Evolutionary conservation across 2,888 invertebrate species (phyloP).

Genomic region (Yponomeuta evonymella): DNA sequence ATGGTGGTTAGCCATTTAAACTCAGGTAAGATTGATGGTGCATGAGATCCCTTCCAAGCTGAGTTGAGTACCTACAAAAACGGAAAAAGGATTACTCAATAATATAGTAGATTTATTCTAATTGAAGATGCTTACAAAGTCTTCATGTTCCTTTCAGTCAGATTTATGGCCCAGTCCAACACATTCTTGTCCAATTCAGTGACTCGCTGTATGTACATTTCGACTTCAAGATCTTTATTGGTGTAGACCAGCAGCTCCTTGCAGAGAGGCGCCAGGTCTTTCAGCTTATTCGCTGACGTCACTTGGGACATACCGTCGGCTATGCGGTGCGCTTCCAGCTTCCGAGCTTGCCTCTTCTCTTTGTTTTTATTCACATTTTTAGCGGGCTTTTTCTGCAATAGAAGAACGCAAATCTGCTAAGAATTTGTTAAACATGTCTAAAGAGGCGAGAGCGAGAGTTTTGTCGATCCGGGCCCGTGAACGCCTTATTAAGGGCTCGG

Average conservation of each 20-base stretch:
- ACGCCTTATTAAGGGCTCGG: neutral
- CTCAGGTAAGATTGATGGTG: too few relatives aligned
- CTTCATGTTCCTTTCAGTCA: slow-evolving; percentile 88
- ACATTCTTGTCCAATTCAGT: slow-evolving; percentile 73
- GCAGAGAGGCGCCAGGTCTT: slow-evolving; percentile 77
- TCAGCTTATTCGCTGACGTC: slow-evolving; percentile 76
- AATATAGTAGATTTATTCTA: too few relatives aligned
- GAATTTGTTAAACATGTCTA: neutral
- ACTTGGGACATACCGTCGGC: slow-evolving; percentile 77
- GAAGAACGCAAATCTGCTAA: neutral
- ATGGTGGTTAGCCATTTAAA: too few relatives aligned
- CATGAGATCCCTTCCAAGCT: too few relatives aligned
- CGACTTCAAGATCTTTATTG: slow-evolving; percentile 76
- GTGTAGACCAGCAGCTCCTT: slow-evolving; percentile 78
- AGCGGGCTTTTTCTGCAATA: slow-evolving; percentile 67
- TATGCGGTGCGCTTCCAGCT: slow-evolving; percentile 76
- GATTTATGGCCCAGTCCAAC: slow-evolving; percentile 82
- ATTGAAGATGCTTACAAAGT: slow-evolving; percentile 65
- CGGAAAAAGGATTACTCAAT: too few relatives aligned
- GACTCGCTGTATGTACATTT: slow-evolving; percentile 77
- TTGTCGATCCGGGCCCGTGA: neutral
- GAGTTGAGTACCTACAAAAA: too few relatives aligned
- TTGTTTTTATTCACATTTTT: slow-evolving; percentile 70
- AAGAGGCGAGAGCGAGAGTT: neutral
- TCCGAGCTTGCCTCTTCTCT: slow-evolving; percentile 78